phyloP scores from a whole-genome alignment of 2,797 vertebrate genomes.

The Melanotaenia pygmaea region DNA sequence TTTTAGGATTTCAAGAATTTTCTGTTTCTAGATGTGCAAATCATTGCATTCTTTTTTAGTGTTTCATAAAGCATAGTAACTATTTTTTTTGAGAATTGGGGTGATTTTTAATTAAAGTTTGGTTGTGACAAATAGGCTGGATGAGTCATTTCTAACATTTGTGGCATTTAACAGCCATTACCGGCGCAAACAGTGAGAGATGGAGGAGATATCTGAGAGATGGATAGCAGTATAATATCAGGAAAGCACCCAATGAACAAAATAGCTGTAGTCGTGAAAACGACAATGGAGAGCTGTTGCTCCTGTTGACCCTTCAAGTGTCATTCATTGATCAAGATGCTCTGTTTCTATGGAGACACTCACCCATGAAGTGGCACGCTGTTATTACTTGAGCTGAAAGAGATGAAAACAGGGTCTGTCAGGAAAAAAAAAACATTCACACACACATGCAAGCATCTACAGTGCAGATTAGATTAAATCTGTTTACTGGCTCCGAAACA shows the following conservation, averaged over 20 bases:
- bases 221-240: conserved; percentile 24
- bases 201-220: conserved; percentile 1
- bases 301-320: conserved; percentile 66
- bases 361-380: conserved; percentile 71
- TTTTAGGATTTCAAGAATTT: too few relatives aligned
- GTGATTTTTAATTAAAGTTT: conserved; percentile 12
- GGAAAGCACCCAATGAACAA: conserved; percentile 29
- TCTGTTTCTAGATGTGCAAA: too few relatives aligned
- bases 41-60: not conserved
- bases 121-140: conserved; percentile 12
- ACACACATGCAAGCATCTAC: conserved; percentile 1
- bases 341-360: conserved; percentile 74
- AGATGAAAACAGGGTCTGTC: conserved; percentile 56
- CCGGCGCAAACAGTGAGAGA: conserved; percentile 20
- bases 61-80: not conserved
- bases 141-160: conserved; percentile 58
- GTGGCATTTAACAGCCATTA: conserved; percentile 64
- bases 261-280: conserved; percentile 53
- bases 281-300: conserved; percentile 18
- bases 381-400: conserved; percentile 76
- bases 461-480: not conserved
- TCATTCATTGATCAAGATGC: conserved; percentile 67
- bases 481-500: not conserved
- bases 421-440: conserved; percentile 13
- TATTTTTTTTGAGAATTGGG: too few relatives aligned